A percentile compares a stretch with the other conserved stretches of the same genome.
These are phyloP conservation scores for Amiota minor DNA, from an alignment of 2,888 invertebrate genomes.

Conservation along the genomic window DNA sequence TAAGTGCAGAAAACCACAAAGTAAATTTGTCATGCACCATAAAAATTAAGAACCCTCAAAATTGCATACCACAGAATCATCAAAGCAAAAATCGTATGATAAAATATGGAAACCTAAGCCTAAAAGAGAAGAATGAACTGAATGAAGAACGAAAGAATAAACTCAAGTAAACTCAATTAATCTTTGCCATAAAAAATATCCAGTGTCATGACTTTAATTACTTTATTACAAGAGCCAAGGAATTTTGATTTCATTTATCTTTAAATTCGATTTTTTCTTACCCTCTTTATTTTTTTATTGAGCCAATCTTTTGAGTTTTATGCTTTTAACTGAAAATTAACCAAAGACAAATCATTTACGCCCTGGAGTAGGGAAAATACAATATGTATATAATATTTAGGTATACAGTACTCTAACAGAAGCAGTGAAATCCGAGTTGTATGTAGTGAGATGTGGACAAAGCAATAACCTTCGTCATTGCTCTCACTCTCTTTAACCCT, in stretches of 20 bases:
- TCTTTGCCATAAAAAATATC: slow-evolving; percentile 53
- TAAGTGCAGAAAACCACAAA: neutral
- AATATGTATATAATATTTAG: too few relatives aligned
- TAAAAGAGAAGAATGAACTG: neutral
- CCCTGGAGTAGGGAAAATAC: slow-evolving; percentile 39
- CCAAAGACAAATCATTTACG: slow-evolving; percentile 64
- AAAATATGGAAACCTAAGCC: neutral
- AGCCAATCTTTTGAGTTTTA: too few relatives aligned
- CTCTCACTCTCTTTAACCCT: too few relatives aligned
- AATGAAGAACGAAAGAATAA: neutral
- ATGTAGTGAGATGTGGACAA: slow-evolving; percentile 35
- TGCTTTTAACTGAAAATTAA: slow-evolving; percentile 47
- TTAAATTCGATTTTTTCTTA: neutral
- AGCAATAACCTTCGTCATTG: neutral
- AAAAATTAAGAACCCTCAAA: neutral
- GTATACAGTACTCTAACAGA: too few relatives aligned
- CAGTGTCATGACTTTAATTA: slow-evolving; percentile 66
- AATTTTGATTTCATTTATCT: slow-evolving; percentile 23
- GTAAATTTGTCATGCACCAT: slow-evolving; percentile 7
- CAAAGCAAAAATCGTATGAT: neutral
- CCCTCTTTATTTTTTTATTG: neutral
- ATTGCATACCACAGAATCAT: slow-evolving; percentile 5
- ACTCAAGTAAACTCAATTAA: slow-evolving; percentile 47
- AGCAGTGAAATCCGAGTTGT: too few relatives aligned
- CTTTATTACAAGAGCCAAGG: slow-evolving; percentile 56